Conservation (phyloP, 2,797 vertebrate genomes). For the Parauchenoglanis ngamensis region DNA sequence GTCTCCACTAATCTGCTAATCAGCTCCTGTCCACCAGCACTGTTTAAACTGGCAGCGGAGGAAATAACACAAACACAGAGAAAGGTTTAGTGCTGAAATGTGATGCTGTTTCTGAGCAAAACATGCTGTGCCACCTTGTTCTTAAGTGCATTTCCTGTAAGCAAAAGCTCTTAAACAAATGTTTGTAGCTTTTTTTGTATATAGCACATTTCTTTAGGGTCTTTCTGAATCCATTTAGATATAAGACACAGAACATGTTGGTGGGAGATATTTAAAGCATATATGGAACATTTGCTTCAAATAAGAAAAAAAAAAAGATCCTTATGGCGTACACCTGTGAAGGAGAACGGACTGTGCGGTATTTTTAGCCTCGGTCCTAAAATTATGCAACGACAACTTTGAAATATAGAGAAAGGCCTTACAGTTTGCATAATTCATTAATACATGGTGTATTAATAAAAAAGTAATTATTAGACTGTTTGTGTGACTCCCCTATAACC, state of each 20-base stretch:
- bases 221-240: not conserved
- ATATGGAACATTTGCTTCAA: not conserved
- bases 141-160: slow-evolving; percentile 7
- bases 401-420: slow-evolving; percentile 36
- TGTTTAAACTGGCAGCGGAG: slow-evolving; percentile 47
- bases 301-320: not conserved
- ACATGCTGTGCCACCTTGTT: slow-evolving; percentile 24
- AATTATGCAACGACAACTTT: slow-evolving; percentile 23
- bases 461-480: slow-evolving; percentile 46
- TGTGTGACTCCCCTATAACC: not conserved
- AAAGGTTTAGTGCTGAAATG: slow-evolving; percentile 27
- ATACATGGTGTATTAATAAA: slow-evolving; percentile 44
- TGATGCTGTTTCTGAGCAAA: slow-evolving; percentile 25
- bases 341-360: not conserved
- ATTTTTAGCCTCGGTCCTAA: slow-evolving; percentile 22
- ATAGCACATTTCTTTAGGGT: too few species aligned
- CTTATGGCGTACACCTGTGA: not conserved
- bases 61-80: slow-evolving; percentile 44
- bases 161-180: not conserved
- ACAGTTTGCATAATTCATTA: slow-evolving; percentile 38
- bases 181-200: not conserved
- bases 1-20: slow-evolving; percentile 53
- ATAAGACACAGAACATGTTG: not conserved
- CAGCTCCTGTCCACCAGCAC: slow-evolving; percentile 39
- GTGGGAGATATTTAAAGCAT: not conserved